Evolutionary conservation across 2,888 invertebrate species (phyloP).

Genomic region (Polydrusus cervinus): DNA sequence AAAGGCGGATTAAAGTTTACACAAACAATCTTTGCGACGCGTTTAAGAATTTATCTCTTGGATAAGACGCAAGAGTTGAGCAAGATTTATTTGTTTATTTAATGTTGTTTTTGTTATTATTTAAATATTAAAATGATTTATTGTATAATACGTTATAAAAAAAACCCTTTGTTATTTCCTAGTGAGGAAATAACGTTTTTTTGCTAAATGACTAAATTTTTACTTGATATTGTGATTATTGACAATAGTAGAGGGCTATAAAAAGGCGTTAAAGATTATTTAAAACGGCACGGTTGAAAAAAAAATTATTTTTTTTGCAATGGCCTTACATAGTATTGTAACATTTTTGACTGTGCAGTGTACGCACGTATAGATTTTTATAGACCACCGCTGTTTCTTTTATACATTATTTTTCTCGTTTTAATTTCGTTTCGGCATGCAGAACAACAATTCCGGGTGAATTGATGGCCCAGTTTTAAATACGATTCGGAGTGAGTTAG

Average conservation of each 20-base stretch:
- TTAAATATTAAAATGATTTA: background rate
- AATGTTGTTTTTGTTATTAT: conserved; percentile 6
- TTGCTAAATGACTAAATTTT: too few species aligned
- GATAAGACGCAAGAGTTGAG: background rate
- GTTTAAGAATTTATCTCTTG: conserved; percentile 13
- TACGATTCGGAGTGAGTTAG: conserved; percentile 31
- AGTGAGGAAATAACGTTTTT: too few species aligned
- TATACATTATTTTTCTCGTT: conserved; percentile 23
- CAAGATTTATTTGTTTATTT: conserved; percentile 21
- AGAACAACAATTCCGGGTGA: conserved; percentile 26
- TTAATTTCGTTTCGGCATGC: conserved; percentile 31
- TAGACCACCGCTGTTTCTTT: background rate
- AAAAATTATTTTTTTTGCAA: too few species aligned
- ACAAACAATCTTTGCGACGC: conserved; percentile 20
- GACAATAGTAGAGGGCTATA: too few species aligned
- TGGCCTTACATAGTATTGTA: too few species aligned
- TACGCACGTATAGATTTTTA: too few species aligned
- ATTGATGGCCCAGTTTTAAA: conserved; percentile 36
- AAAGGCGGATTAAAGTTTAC: conserved; percentile 20
- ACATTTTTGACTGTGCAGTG: background rate
- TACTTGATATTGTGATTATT: too few species aligned
- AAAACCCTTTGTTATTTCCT: background rate
- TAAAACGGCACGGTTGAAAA: too few species aligned
- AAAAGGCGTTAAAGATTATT: too few species aligned
- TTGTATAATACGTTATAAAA: background rate